Conservation (phyloP, 2,113 vertebrate species). For the Ardeotis arabs region DNA sequence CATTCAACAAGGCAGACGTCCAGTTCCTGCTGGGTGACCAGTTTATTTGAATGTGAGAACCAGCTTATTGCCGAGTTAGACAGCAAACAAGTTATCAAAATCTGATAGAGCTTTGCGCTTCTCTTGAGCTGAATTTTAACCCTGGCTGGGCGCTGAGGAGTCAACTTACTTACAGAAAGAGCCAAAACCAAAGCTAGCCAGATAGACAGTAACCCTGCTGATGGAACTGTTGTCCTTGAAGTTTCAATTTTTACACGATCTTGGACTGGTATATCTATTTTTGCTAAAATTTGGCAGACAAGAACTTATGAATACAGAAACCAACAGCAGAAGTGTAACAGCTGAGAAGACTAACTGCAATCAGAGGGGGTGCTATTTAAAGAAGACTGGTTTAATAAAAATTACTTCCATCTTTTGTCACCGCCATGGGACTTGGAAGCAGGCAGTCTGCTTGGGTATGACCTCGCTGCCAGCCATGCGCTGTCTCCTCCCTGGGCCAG, state of each 20-base stretch:
- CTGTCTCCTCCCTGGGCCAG: neutral
- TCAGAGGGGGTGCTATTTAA: neutral
- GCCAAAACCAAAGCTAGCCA: neutral
- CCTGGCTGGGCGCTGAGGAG: neutral
- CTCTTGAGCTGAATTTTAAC: conserved; percentile 16
- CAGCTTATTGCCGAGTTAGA: neutral
- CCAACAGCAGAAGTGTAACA: neutral
- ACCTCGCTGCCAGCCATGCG: neutral
- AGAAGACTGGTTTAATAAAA: neutral
- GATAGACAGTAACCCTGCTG: neutral
- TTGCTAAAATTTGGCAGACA: neutral
- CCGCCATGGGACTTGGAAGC: neutral
- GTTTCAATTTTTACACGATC: neutral
- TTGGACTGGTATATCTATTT: neutral
- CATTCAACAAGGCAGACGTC: neutral
- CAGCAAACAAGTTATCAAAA: conserved; percentile 11
- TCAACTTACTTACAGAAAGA: neutral
- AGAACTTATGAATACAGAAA: neutral
- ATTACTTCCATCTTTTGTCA: neutral
- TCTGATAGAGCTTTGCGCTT: neutral
- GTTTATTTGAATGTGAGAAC: neutral
- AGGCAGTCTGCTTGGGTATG: neutral
- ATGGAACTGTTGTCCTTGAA: neutral
- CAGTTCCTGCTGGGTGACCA: conserved; percentile 11
- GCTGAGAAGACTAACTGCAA: neutral